Conservation (phyloP, 2,797 vertebrate genomes). For the Liasis olivaceus region DNA sequence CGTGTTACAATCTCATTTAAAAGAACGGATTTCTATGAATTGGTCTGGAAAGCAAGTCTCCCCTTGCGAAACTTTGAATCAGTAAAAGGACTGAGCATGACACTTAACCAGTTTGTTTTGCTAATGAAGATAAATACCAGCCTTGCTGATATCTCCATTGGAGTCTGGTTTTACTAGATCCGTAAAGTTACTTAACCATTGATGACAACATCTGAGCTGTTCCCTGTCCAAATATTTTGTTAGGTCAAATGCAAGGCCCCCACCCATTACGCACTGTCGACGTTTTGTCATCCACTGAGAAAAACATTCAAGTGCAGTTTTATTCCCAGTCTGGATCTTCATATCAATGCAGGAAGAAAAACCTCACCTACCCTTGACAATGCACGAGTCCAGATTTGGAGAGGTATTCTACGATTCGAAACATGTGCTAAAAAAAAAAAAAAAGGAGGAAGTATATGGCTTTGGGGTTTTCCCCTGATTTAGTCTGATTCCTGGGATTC, state of each 20-base stretch:
- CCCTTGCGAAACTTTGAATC: background rate
- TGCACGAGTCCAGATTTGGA: background rate
- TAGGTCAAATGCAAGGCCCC: background rate
- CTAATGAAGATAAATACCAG: background rate
- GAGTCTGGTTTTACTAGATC: background rate
- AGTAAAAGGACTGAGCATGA: too few species aligned
- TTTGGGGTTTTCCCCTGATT: background rate
- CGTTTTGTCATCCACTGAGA: background rate
- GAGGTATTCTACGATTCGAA: background rate
- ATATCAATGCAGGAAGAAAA: background rate
- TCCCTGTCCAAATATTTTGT: background rate
- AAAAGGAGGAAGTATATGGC: background rate
- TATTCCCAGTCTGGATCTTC: background rate
- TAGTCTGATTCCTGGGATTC: background rate
- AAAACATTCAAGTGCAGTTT: background rate
- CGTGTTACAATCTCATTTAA: too few species aligned
- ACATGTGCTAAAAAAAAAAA: background rate
- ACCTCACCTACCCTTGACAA: background rate
- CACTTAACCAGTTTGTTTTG: background rate
- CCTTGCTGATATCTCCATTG: background rate
- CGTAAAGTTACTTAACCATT: background rate
- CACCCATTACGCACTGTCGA: background rate
- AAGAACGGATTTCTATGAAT: too few species aligned
- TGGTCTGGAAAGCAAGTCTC: background rate
- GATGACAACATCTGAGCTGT: background rate